Base-by-base conservation (phyloP, 2,888 invertebrate species). In the Agrypnus murinus region DNA sequence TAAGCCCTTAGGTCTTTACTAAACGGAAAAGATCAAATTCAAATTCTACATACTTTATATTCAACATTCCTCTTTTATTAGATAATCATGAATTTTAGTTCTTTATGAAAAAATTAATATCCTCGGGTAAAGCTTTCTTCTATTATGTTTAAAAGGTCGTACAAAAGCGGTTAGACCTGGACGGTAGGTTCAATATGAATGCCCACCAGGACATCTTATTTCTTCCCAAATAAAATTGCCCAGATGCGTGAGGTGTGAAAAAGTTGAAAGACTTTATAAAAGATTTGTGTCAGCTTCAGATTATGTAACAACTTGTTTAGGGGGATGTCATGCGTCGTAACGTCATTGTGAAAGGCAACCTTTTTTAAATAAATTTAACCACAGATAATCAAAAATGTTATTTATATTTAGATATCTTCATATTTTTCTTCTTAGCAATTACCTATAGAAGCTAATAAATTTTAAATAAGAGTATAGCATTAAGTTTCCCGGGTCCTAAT, bases 11-110 rank as follows among this genome's bases (percentile, higher is more conserved):
- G 43, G 12, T 43, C 43, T 12, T 12, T 12, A 43, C 3, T 6
- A 14, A 43, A 15, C 43, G 43, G 43, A 43, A 43, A 43, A 43
- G 43, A 46, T 19, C 25, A 31, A 50, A 50, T 50, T 50, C 50
- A 14, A 46, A 46, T 46, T 25, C 25, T 31, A n/a, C n/a, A n/a
- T n/a, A n/a, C 31, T 50, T 50, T 12, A 12, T 50, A 50, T 25
- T 25, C 25, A 14, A 12, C 25, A 50, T 50, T 50, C 50, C 50
- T 10, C 25, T 7, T 31, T 12, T 25, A 12, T 31, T 50, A 50
- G 25, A 31, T 19, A 50, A 31, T 25, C 10, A 32, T 6, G 12
- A 5, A 25, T 25, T 25, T 25, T 25, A 25, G 5, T 25, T 25
- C 25, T 25, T 25, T 25, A 25, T 25, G 25, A 25, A 25, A 46